Evolutionary conservation across 2,797 vertebrate genomes (phyloP).

Genomic region (Urosaurus nigricauda): DNA sequence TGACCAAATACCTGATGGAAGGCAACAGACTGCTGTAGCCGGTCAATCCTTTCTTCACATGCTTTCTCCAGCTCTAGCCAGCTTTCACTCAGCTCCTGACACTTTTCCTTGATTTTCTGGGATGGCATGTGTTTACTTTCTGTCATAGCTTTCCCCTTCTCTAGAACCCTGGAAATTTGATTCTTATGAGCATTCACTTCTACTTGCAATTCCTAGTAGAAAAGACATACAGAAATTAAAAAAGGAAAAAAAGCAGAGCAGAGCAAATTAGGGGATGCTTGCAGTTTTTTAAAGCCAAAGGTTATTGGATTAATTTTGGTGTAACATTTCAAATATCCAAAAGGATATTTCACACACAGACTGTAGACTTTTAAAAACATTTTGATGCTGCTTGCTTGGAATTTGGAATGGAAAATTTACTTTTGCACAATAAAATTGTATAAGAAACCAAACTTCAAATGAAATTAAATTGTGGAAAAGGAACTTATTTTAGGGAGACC

Average conservation of each 20-base stretch:
- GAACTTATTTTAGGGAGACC: background rate
- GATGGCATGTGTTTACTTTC: conserved; percentile 75
- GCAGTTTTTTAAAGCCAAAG: background rate
- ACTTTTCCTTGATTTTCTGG: conserved; percentile 80
- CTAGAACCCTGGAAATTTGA: conserved; percentile 81
- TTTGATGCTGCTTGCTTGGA: background rate
- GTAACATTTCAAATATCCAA: background rate
- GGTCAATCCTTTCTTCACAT: conserved; percentile 78
- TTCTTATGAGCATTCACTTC: conserved; percentile 85
- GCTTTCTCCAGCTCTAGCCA: conserved; percentile 86
- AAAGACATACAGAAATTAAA: background rate
- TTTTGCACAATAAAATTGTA: too few species aligned
- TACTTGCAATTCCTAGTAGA: conserved; percentile 83
- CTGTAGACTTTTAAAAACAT: background rate
- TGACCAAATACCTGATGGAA: conserved; percentile 85
- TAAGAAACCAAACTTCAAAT: too few species aligned
- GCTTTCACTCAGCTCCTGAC: conserved; percentile 76
- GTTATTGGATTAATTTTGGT: background rate
- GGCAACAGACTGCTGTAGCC: conserved; percentile 82
- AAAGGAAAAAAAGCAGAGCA: background rate
- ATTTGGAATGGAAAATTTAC: background rate
- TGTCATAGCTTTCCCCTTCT: conserved; percentile 80
- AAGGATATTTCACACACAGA: background rate
- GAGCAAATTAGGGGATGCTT: background rate
- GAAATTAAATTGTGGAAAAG: background rate